Evolutionary conservation across 35 echinoderm and acorn worm species (phyloP).

Genomic region (Apostichopus parvimensis): DNA sequence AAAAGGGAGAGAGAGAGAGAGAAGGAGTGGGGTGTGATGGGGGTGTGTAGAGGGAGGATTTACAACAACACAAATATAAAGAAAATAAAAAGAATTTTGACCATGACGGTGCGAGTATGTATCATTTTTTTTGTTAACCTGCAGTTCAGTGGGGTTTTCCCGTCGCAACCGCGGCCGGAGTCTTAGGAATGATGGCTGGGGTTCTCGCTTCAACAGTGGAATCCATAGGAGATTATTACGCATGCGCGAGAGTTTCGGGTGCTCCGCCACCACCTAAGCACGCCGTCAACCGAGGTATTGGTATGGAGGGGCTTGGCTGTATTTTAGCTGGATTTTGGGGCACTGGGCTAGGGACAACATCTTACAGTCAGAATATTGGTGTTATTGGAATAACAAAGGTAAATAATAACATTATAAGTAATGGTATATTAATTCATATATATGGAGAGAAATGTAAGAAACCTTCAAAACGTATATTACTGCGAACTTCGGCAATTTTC

Average conservation of each 20-base stretch:
- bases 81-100: too few species aligned
- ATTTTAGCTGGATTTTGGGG: conserved; percentile 72
- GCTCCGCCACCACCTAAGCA: conserved; percentile 81
- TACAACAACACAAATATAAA: too few species aligned
- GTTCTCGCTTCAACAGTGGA: conserved; percentile 81
- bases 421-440: too few species aligned
- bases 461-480: too few species aligned
- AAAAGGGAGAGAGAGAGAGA: too few species aligned
- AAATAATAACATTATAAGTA: background rate
- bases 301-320: conserved; percentile 82
- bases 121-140: background rate
- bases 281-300: conserved; percentile 79
- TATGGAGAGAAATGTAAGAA: too few species aligned
- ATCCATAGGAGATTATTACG: conserved; percentile 88
- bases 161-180: conserved; percentile 58
- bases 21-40: too few species aligned
- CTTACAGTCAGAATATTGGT: conserved; percentile 84
- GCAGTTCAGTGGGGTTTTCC: conserved; percentile 84
- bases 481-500: too few species aligned
- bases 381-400: conserved; percentile 90
- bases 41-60: too few species aligned
- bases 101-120: background rate
- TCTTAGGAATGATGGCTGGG: conserved; percentile 78
- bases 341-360: conserved; percentile 77
- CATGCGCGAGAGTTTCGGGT: conserved; percentile 75